phyloP scores from a whole-genome alignment of 2,888 invertebrate species.

The Clusia tigrina region DNA sequence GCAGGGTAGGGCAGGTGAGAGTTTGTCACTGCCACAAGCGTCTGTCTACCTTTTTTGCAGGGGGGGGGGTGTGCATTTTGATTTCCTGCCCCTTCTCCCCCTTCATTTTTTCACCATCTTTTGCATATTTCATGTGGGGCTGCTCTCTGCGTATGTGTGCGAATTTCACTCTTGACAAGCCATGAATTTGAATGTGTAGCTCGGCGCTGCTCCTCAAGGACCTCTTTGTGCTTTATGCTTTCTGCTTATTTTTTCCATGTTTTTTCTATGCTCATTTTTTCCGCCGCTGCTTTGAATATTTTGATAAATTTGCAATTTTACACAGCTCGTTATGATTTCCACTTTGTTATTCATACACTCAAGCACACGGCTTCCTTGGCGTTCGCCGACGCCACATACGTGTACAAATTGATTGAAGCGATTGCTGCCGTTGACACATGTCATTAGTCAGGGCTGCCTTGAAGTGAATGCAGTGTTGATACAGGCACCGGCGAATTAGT shows the following conservation, averaged over 20 bases:
- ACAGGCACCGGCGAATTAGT: too few relatives aligned
- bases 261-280: neutral
- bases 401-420: slow-evolving; percentile 22
- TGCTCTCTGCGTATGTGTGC: too few relatives aligned
- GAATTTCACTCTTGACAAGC: slow-evolving; percentile 1
- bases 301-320: slow-evolving; percentile 50
- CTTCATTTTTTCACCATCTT: neutral
- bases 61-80: neutral
- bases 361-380: too few relatives aligned
- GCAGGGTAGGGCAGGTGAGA: too few relatives aligned
- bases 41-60: neutral
- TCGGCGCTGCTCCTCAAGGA: neutral
- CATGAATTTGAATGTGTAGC: slow-evolving; percentile 16
- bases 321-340: slow-evolving; percentile 53
- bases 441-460: too few relatives aligned
- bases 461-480: too few relatives aligned
- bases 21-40: too few relatives aligned
- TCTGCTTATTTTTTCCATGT: too few relatives aligned
- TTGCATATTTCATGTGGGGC: too few relatives aligned
- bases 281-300: neutral
- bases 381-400: too few relatives aligned
- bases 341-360: too few relatives aligned
- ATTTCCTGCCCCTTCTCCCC: neutral
- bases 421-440: slow-evolving; percentile 15
- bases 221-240: neutral